Percentiles rank a stretch among this genome's conserved stretches.
Evolutionary conservation across 1,140 invertebrate genomes (phyloP).

Genomic region (Drosophila nasuta): DNA sequence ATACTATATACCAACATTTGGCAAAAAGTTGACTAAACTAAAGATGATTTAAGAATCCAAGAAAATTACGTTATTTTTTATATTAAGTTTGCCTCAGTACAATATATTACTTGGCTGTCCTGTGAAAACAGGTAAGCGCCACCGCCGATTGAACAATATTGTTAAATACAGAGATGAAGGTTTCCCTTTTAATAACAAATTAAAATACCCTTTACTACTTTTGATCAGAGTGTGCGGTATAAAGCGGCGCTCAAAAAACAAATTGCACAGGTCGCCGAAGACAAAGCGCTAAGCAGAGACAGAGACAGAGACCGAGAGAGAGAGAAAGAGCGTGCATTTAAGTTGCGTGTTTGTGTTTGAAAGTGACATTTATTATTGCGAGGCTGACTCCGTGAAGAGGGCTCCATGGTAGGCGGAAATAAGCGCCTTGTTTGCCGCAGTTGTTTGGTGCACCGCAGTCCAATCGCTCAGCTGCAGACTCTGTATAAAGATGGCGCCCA

Average conservation of each 20-base stretch:
- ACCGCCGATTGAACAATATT: too few species aligned
- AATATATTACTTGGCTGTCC: too few species aligned
- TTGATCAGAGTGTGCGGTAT: too few species aligned
- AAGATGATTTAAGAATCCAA: too few species aligned
- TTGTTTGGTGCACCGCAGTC: background rate
- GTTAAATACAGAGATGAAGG: too few species aligned
- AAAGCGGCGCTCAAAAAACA: background rate
- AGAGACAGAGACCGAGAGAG: background rate
- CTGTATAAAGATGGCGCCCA: constrained; percentile 71
- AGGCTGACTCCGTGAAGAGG: constrained; percentile 22
- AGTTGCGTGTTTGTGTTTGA: background rate
- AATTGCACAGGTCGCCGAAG: constrained; percentile 1
- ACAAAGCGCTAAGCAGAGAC: background rate
- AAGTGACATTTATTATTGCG: constrained; percentile 14
- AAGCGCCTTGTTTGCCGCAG: constrained; percentile 5
- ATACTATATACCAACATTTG: too few species aligned
- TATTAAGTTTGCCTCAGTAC: too few species aligned
- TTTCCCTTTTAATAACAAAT: too few species aligned
- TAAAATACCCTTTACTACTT: too few species aligned
- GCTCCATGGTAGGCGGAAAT: constrained; percentile 28
- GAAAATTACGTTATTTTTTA: too few species aligned
- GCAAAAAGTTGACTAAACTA: too few species aligned
- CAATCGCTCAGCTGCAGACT: constrained; percentile 38
- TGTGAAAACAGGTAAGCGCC: too few species aligned
- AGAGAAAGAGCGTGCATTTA: background rate